These are phyloP conservation scores for Lumbricus terrestris DNA, from an alignment of 2,888 invertebrate species.

Conservation along the genomic window DNA sequence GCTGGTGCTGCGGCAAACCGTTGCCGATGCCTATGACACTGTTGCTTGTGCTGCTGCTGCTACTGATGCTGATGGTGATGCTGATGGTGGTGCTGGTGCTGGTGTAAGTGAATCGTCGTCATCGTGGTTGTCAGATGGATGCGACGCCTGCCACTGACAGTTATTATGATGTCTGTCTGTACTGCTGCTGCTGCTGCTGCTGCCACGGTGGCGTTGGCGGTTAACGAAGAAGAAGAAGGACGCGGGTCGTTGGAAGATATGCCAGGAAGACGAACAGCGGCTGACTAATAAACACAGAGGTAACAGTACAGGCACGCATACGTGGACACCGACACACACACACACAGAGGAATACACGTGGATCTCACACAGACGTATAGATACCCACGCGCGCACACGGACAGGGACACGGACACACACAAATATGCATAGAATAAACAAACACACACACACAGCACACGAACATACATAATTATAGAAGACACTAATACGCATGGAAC, in stretches of 20 bases:
- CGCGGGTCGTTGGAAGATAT: background rate
- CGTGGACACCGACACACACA: background rate
- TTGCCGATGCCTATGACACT: background rate
- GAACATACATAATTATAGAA: too few relatives aligned
- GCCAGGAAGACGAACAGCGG: background rate
- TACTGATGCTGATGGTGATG: too few relatives aligned
- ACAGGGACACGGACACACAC: too few relatives aligned
- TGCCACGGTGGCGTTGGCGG: too few relatives aligned
- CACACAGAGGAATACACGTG: background rate
- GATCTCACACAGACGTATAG: too few relatives aligned
- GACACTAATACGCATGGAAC: too few relatives aligned
- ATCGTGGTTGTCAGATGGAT: too few relatives aligned
- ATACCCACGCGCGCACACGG: too few relatives aligned
- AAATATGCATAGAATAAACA: too few relatives aligned
- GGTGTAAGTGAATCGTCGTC: background rate
- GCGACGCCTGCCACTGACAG: background rate
- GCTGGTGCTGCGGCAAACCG: background rate
- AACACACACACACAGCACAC: too few relatives aligned
- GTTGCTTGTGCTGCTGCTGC: background rate
- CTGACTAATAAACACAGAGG: conserved; percentile 3
- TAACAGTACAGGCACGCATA: background rate
- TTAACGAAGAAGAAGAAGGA: background rate
- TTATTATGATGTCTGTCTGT: background rate
- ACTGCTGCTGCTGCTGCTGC: background rate
- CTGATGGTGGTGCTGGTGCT: background rate